These are phyloP conservation scores for Rhyzopertha dominica DNA, from an alignment of 1,140 invertebrate genomes.

Conservation along the genomic window DNA sequence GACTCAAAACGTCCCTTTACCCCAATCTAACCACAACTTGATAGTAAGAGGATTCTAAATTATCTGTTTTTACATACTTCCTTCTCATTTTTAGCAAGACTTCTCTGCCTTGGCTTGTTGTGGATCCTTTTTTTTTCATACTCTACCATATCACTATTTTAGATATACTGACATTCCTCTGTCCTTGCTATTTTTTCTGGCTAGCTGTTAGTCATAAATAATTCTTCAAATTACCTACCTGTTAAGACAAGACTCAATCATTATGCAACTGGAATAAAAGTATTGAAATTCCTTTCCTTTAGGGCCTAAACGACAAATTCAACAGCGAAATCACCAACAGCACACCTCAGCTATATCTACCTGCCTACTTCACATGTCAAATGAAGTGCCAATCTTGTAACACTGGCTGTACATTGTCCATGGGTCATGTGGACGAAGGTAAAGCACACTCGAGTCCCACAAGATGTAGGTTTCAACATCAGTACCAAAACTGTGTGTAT, in stretches of 20 bases:
- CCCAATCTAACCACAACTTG: too few relatives aligned
- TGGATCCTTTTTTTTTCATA: too few relatives aligned
- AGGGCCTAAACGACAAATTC: constrained; percentile 74
- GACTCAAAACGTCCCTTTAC: too few relatives aligned
- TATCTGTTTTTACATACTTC: neutral
- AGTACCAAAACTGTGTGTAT: constrained; percentile 73
- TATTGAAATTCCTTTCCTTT: too few relatives aligned
- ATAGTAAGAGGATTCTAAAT: too few relatives aligned
- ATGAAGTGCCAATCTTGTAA: constrained; percentile 68
- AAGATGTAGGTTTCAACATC: constrained; percentile 66
- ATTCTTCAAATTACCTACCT: too few relatives aligned
- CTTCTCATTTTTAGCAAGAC: neutral
- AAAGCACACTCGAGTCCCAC: constrained; percentile 54
- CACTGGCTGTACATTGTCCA: constrained; percentile 64
- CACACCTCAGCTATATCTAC: constrained; percentile 63
- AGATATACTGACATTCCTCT: too few relatives aligned
- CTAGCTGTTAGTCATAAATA: too few relatives aligned
- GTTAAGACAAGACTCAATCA: too few relatives aligned
- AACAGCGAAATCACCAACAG: constrained; percentile 61
- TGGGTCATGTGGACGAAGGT: constrained; percentile 71
- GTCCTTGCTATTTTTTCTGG: too few relatives aligned
- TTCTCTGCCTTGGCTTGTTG: neutral
- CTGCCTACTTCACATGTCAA: constrained; percentile 77
- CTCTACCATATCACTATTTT: too few relatives aligned
- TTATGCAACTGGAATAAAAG: too few relatives aligned